These are phyloP conservation scores for Budorcas taxicolor DNA, from an alignment of 2,113 vertebrate genomes.

Conservation along the genomic window DNA sequence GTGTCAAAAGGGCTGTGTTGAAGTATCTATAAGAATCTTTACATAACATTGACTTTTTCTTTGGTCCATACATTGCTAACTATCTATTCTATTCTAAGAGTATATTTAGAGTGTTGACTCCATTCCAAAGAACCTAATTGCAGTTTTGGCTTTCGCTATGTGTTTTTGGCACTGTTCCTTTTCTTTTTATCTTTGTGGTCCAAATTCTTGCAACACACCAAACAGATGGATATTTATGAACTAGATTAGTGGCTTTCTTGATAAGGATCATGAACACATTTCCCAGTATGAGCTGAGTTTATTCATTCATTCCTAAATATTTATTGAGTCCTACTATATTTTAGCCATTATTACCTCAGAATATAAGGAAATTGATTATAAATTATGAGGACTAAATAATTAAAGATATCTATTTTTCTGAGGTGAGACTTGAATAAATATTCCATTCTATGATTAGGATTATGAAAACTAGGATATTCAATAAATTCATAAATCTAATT, in stretches of 20 bases:
- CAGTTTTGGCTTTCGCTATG: background rate
- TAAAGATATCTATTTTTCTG: background rate
- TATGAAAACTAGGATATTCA: background rate
- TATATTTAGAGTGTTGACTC: background rate
- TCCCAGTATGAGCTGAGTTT: background rate
- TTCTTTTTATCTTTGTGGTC: background rate
- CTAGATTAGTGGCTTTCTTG: background rate
- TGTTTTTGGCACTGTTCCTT: background rate
- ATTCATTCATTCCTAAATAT: background rate
- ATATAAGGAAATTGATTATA: background rate
- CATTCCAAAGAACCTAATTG: conserved; percentile 31
- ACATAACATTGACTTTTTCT: background rate
- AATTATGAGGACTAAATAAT: background rate
- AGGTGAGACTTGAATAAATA: background rate
- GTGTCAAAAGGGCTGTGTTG: background rate
- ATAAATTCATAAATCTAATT: background rate
- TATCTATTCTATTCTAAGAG: background rate
- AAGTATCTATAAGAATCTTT: conserved; percentile 12
- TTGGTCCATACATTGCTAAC: background rate
- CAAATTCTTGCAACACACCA: background rate
- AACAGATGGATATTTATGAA: conserved; percentile 40
- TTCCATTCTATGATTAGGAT: background rate
- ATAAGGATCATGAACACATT: background rate
- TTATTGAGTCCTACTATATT: background rate
- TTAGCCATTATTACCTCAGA: background rate